A percentile compares a stretch with the other conserved stretches of the same genome.
Conservation (phyloP, 2,797 vertebrate genomes). For the Lacerta viridis region DNA sequence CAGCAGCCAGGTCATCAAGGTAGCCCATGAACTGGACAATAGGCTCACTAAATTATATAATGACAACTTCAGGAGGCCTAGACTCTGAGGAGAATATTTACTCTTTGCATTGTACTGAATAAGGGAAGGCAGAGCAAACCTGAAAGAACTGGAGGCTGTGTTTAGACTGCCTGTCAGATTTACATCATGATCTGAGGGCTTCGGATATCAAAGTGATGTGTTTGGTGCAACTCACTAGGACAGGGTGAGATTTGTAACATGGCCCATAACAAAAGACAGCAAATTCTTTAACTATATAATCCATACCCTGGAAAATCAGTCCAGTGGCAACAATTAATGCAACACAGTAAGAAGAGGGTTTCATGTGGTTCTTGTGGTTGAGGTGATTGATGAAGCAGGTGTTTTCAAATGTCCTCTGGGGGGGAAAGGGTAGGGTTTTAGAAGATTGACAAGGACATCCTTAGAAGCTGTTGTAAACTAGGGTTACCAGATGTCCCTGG, state of each 20-base stretch:
- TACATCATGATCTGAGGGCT: constrained; percentile 19
- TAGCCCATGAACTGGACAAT: not conserved
- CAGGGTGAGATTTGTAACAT: not conserved
- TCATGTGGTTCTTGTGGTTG: constrained; percentile 12
- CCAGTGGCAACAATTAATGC: not conserved
- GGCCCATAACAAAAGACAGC: not conserved
- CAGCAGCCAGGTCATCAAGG: not conserved
- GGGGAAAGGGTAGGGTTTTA: not conserved
- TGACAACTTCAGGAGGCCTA: constrained; percentile 12
- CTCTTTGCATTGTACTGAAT: constrained; percentile 34
- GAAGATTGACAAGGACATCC: not conserved
- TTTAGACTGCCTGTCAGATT: constrained; percentile 47
- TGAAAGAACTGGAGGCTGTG: not conserved
- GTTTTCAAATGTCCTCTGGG: constrained; percentile 4
- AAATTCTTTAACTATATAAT: constrained; percentile 7
- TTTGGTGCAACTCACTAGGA: not conserved
- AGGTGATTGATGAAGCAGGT: not conserved
- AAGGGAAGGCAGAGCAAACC: not conserved
- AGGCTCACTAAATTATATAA: not conserved
- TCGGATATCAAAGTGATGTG: not conserved
- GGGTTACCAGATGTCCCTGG: too few species aligned
- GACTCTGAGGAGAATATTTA: constrained; percentile 16
- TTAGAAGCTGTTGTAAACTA: not conserved
- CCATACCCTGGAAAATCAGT: constrained; percentile 9
- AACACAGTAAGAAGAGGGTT: not conserved